Base-by-base conservation (phyloP, 2,888 invertebrate species). In the Anagyrus pseudococci region DNA sequence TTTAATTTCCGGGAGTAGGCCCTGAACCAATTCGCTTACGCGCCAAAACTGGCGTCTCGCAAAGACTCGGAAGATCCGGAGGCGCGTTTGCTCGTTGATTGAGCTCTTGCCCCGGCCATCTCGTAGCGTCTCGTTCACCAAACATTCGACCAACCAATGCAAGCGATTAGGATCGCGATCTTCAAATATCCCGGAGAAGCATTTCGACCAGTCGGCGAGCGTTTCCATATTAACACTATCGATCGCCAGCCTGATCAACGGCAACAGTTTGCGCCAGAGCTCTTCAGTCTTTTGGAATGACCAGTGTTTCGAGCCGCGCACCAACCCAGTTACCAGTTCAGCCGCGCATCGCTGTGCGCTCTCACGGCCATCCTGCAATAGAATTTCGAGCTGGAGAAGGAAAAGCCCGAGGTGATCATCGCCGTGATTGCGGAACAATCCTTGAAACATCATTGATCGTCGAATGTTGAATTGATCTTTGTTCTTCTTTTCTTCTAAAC, bases 251-350 rank as follows among this genome's bases (percentile, higher is more conserved):
- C 84, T 82, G 40, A 92, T 76, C 15, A 94, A 80, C 0, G 91
- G 90, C 25, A 85, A 75, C 4, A 92, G 78, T 66, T 83, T 82
- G 0, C 78, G 73, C 85, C 91, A 91, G 76, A 94, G 75, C 0
- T 82, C 77, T 1, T 82, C 74, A 0, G 88, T 84, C 81, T 88
- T 87, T 0, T 83, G 81, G 68, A 85, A 89, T 1, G 87, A 83
- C 94, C 94, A 95, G 80, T 93, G 92, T 70, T 93, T 90, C 23
- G 90, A 87, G 1, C 94, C 94, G n/a, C 89, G 83, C 22, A 96
- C 83, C 0, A 93, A 80, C 0, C 93, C 90, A n/a, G 91, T 86
- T 2, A 92, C 84, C 43, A 92, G 85, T 81, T 96, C 96, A 0
- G 93, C 87, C 1, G 92, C 93, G 80, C 93, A 91, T 46, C 93